These are phyloP conservation scores for Karalla daura DNA, from an alignment of 2,797 vertebrate species.

Conservation along the genomic window DNA sequence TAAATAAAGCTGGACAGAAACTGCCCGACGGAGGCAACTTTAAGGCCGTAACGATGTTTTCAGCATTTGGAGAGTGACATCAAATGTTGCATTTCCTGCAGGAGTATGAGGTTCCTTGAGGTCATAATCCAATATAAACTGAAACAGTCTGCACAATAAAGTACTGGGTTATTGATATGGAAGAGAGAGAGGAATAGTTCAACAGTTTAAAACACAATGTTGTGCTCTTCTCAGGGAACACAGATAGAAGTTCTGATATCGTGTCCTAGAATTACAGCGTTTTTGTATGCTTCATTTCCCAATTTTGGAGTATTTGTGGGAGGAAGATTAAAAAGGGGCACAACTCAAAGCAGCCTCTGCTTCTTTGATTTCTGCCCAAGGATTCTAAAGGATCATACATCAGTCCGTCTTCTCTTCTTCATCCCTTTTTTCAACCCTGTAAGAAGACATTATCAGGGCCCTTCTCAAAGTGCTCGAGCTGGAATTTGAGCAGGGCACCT, in stretches of 20 bases:
- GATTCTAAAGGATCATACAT: not conserved
- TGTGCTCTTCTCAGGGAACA: not conserved
- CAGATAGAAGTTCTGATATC: not conserved
- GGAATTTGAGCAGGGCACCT: too few relatives aligned
- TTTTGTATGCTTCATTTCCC: not conserved
- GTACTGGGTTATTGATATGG: not conserved
- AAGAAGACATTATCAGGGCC: too few relatives aligned
- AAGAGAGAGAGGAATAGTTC: not conserved
- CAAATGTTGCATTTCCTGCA: not conserved
- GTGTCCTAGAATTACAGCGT: too few relatives aligned
- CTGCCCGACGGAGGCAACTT: too few relatives aligned
- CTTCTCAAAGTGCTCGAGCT: too few relatives aligned
- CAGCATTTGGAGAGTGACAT: not conserved
- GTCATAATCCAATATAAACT: not conserved
- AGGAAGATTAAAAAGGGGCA: not conserved
- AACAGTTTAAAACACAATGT: not conserved
- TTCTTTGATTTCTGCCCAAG: not conserved
- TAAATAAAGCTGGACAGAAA: not conserved
- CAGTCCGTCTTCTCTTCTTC: too few relatives aligned
- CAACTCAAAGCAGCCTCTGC: not conserved
- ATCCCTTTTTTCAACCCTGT: too few relatives aligned
- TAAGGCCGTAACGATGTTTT: not conserved
- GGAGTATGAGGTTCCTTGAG: not conserved
- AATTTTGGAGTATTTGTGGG: not conserved
- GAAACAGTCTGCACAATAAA: not conserved